phyloP scores from a whole-genome alignment of 2,113 vertebrate species.

The Cryptomyrus ogoouensis region DNA sequence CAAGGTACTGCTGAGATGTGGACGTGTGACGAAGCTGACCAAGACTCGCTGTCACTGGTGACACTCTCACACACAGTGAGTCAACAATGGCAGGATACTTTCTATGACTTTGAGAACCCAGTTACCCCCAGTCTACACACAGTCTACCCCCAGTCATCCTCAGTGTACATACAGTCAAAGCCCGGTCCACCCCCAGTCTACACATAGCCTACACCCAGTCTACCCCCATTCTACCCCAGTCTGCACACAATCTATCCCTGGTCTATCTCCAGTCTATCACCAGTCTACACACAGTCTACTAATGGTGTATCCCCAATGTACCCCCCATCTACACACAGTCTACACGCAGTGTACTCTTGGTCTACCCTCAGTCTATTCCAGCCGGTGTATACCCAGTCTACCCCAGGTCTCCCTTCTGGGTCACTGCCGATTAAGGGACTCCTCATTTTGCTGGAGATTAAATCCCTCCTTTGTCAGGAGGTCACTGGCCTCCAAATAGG shows the following conservation, averaged over 20 bases:
- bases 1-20: neutral
- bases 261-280: neutral
- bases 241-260: neutral
- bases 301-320: too few relatives aligned
- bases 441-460: constrained; percentile 34
- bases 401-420: constrained; percentile 19
- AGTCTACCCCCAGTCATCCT: neutral
- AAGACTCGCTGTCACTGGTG: neutral
- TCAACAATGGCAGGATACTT: neutral
- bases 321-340: too few relatives aligned
- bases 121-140: neutral
- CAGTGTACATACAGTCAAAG: neutral
- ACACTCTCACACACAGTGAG: neutral
- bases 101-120: neutral
- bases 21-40: too few relatives aligned
- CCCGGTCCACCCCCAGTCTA: neutral
- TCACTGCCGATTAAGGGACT: constrained; percentile 40
- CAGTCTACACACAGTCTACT: neutral
- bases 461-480: constrained; percentile 24
- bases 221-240: neutral
- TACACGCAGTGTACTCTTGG: too few relatives aligned
- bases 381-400: neutral
- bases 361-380: neutral
- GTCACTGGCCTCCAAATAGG: constrained; percentile 12
- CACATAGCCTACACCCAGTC: neutral